These are phyloP conservation scores for Dendrophyllia cribrosa DNA, from an alignment of 64 coral and sea anemone species.

Conservation along the genomic window DNA sequence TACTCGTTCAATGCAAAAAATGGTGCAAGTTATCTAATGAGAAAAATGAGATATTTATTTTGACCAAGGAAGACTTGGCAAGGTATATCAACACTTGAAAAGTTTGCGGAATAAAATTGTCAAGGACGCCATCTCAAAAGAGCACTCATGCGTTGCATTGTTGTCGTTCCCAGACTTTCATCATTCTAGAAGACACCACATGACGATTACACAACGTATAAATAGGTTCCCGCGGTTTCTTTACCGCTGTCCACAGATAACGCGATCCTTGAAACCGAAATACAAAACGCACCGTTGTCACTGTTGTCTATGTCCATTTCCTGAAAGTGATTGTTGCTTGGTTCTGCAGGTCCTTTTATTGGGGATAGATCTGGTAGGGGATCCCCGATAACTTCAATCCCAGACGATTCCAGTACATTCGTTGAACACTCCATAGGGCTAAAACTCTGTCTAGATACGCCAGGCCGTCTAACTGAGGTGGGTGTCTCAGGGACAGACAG, in stretches of 20 bases:
- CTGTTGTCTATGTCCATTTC: background rate
- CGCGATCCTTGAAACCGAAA: too few species aligned
- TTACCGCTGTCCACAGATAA: too few species aligned
- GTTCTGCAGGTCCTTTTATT: conserved; percentile 21
- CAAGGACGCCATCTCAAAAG: conserved; percentile 6
- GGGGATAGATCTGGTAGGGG: conserved; percentile 67
- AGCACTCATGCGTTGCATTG: background rate
- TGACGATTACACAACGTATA: background rate
- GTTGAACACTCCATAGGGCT: conserved; percentile 29
- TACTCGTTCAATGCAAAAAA: background rate
- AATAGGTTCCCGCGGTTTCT: too few species aligned
- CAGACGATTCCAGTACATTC: conserved; percentile 48
- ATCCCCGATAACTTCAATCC: conserved; percentile 42
- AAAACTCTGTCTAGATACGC: background rate
- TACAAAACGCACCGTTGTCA: background rate
- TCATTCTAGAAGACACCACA: background rate
- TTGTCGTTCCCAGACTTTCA: conserved; percentile 29
- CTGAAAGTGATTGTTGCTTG: too few species aligned
- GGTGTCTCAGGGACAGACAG: conserved; percentile 25
- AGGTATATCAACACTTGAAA: background rate
- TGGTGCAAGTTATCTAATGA: too few species aligned
- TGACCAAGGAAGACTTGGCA: background rate
- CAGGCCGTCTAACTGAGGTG: background rate
- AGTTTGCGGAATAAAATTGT: background rate
- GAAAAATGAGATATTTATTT: background rate